Base-by-base conservation (phyloP, 2,888 invertebrate species). In the Cantharis lateralis region DNA sequence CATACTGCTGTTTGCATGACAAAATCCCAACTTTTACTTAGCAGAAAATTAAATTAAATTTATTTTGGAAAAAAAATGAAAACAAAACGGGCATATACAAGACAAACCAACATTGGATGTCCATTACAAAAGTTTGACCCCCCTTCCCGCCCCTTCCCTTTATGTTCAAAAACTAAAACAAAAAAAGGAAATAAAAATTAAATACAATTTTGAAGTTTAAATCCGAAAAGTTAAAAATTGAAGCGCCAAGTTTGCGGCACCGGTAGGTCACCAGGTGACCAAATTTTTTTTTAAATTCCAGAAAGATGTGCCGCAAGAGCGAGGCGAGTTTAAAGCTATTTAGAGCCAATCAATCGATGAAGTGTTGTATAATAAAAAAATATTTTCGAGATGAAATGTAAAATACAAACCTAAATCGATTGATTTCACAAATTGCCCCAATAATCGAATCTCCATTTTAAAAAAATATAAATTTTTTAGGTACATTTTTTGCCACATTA, bases 381-480 rank as follows among this genome's bases (percentile, higher is more conserved):
- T 78, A 78, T 72, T 78, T 75, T 78, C 69, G 61, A 71, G 75
- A 70, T 78, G 78, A 75, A 78, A 78, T 78, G 78, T 75, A 72
- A 75, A 78, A 76, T 75, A 78, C 78, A 76, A 78, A 70, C 26
- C 16, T 61, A 64, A 62, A 72, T 72, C 78, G 28, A 78, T 75
- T 72, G 61, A 75, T 18, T 15, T 48, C 70, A 32, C 24, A 24
- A 48, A 28, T 26, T 61, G 16, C 32, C 64, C 71, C 74, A 74
- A 62, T 73, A 26, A 63, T n/a, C 18, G n/a, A 20, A 71, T 15
- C 15, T 15, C 71, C 62, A 64, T 28, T 13, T 62, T 66, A 18
- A 24, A 68, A 74, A 48, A 48, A 48, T 48, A 48, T 48, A 48
- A 48, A 48, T 48, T 48, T 48, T 48, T 48, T 48, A 48, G 62